A percentile compares a stretch with the other conserved stretches of the same genome.
Conservation (phyloP, 92 coral and sea anemone genomes). For the Phymanthus crucifer region DNA sequence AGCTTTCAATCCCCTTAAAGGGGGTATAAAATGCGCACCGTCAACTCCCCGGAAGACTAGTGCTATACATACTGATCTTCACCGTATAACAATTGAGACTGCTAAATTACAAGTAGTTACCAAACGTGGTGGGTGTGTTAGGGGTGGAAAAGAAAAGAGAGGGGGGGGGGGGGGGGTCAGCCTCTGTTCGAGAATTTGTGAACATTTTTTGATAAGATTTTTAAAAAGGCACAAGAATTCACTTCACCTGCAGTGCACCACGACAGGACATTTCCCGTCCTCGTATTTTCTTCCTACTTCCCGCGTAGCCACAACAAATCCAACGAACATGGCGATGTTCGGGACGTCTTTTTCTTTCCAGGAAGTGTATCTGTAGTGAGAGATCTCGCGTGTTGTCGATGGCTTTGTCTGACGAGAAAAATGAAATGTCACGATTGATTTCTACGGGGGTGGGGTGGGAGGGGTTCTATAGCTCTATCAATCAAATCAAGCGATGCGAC, state of each 20-base stretch:
- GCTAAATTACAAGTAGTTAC: not conserved
- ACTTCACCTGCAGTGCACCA: conserved; percentile 87
- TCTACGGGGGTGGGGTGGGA: no score
- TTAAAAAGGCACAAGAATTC: no score
- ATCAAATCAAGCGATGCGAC: no score
- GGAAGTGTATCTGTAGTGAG: conserved; percentile 79
- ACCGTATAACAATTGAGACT: no score
- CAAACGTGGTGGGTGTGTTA: not conserved
- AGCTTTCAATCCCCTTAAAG: no score
- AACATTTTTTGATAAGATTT: no score
- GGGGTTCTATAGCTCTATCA: no score
- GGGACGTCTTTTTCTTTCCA: conserved; percentile 82
- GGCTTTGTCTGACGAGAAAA: conserved; percentile 11
- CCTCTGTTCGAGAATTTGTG: no score
- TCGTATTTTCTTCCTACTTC: conserved; percentile 62
- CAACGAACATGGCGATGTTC: conserved; percentile 83
- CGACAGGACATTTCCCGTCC: conserved; percentile 61
- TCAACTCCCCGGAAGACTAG: no score
- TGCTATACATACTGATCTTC: no score
- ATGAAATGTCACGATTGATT: not conserved
- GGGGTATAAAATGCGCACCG: no score
- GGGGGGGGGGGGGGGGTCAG: not conserved
- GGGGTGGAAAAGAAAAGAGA: not conserved
- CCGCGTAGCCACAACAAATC: conserved; percentile 73
- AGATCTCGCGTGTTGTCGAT: conserved; percentile 61